Percentiles rank a stretch among this genome's conserved stretches.
These are phyloP conservation scores for Paratilapia polleni DNA, from an alignment of 2,113 vertebrate species.

Conservation along the genomic window DNA sequence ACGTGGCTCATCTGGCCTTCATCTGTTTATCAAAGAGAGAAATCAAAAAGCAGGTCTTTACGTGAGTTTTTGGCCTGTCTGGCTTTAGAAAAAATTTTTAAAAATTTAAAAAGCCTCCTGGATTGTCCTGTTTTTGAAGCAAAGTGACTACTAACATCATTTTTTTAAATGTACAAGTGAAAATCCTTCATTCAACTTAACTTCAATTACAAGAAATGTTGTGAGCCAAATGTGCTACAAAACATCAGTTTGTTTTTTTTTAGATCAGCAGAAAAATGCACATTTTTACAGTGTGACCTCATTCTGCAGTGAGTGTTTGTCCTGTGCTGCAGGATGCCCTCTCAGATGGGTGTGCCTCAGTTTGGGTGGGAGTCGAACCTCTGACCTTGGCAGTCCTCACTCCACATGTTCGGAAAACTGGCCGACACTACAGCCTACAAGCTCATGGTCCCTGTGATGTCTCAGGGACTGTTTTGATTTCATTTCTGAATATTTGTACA, in stretches of 20 bases:
- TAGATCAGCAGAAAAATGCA: too few species aligned
- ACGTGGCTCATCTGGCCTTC: slow-evolving; percentile 77
- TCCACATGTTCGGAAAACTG: background rate
- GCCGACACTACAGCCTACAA: background rate
- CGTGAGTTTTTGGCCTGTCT: background rate
- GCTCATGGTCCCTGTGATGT: too few species aligned
- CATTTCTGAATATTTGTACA: too few species aligned
- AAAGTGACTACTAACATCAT: too few species aligned
- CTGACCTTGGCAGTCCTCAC: background rate
- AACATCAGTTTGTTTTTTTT: too few species aligned
- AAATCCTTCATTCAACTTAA: too few species aligned
- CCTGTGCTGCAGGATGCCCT: background rate
- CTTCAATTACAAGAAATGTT: background rate
- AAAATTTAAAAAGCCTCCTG: background rate
- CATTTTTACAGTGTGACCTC: too few species aligned
- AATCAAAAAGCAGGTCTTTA: background rate
- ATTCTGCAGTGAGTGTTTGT: background rate
- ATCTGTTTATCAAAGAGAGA: slow-evolving; percentile 51
- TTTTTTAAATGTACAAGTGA: too few species aligned
- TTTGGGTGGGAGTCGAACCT: background rate
- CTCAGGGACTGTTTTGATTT: too few species aligned
- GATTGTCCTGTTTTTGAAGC: too few species aligned
- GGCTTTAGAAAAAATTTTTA: fast-evolving
- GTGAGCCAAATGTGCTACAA: background rate
- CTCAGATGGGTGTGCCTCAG: background rate